These are phyloP conservation scores for Pogonognathellus flavescens DNA, from an alignment of 1,140 invertebrate species.

Conservation along the genomic window DNA sequence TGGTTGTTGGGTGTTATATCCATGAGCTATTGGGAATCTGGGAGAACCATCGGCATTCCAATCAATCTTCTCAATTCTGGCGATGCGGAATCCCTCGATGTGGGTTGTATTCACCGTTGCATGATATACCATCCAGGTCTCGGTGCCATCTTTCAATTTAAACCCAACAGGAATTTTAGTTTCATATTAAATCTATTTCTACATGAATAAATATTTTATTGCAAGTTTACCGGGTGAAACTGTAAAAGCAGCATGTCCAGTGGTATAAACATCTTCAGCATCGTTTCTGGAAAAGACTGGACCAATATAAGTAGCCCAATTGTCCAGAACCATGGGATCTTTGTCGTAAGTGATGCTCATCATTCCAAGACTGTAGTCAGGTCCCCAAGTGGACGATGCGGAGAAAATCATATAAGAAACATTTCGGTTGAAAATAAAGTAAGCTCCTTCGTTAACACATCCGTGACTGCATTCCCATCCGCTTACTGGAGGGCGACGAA, in stretches of 20 bases:
- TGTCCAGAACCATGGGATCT: slow-evolving; percentile 41
- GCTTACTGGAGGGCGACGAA: background rate
- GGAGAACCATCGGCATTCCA: slow-evolving; percentile 52
- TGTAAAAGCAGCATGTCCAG: slow-evolving; percentile 58
- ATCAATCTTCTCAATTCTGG: slow-evolving; percentile 52
- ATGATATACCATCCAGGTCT: slow-evolving; percentile 54
- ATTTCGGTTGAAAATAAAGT: slow-evolving; percentile 49
- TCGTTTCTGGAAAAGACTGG: slow-evolving; percentile 54
- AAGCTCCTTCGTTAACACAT: slow-evolving; percentile 43
- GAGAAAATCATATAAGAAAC: slow-evolving; percentile 57
- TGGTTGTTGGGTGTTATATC: background rate
- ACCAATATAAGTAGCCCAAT: slow-evolving; percentile 41
- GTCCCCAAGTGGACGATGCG: slow-evolving; percentile 53
- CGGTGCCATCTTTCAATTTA: background rate
- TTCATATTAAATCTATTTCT: background rate
- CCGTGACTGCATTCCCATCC: slow-evolving; percentile 18
- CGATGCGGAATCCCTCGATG: slow-evolving; percentile 3
- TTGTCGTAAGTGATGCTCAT: slow-evolving; percentile 50
- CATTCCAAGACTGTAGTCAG: slow-evolving; percentile 57
- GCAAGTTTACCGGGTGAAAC: slow-evolving; percentile 10
- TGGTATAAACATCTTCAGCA: slow-evolving; percentile 29
- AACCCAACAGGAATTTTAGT: background rate
- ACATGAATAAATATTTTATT: background rate
- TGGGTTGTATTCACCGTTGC: background rate
- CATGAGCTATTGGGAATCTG: slow-evolving; percentile 50